Evolutionary conservation across 2,113 vertebrate genomes (phyloP).

Genomic region (Mixornis gularis): DNA sequence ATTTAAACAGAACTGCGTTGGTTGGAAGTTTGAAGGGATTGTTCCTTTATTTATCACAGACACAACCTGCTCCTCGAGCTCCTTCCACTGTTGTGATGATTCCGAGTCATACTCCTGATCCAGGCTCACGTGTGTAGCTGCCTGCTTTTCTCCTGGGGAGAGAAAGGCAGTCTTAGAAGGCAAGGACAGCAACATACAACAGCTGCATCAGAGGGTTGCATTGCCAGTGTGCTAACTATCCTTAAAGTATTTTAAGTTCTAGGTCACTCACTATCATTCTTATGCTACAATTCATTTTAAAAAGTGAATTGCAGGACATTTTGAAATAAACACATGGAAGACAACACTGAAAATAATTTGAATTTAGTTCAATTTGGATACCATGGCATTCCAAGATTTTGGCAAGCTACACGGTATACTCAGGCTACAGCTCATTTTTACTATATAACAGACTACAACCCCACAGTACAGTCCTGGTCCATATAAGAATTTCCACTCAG

Average conservation of each 20-base stretch:
- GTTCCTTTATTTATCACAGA: slow-evolving; percentile 80
- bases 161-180: neutral
- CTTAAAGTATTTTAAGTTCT: neutral
- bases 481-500: neutral
- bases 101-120: slow-evolving; percentile 94
- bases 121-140: slow-evolving; percentile 90
- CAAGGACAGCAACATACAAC: accelerated
- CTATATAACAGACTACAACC: neutral
- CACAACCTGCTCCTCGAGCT: slow-evolving; percentile 90
- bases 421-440: neutral
- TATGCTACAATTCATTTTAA: neutral
- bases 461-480: neutral
- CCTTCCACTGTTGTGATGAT: slow-evolving; percentile 86
- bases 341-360: neutral
- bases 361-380: neutral
- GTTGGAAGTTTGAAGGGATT: slow-evolving; percentile 81
- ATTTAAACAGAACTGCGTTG: slow-evolving; percentile 91
- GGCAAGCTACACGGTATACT: neutral
- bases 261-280: neutral
- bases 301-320: neutral
- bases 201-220: neutral
- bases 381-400: neutral
- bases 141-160: slow-evolving; percentile 89
- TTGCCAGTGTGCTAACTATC: neutral
- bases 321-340: neutral